Base-by-base conservation (phyloP, 2,113 vertebrate species). In the Syngnathus floridae region DNA sequence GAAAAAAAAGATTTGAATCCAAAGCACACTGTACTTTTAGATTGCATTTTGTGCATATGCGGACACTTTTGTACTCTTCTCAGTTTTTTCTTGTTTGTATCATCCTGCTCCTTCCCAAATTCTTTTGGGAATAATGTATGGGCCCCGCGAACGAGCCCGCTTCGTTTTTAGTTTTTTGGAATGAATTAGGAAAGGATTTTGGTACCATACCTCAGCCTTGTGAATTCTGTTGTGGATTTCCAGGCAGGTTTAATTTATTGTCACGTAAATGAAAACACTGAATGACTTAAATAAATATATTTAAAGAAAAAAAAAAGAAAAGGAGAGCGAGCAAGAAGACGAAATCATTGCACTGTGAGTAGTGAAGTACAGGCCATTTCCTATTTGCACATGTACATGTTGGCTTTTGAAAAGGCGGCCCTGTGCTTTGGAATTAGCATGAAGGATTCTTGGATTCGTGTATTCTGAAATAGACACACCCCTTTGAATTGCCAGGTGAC, bases 321-420 rank as follows among this genome's bases (percentile, higher is more conserved):
- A 0, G 11, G 16, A 45, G n/a, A 26, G 6, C 31, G 45, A 48
- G 46, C 12, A 62, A 63, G 43, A 48, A 48, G n/a, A 51, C 5
- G 7, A 51, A 64, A 52, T 94, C 93, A 88, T 95, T 97, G 96
- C 95, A 98, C 95, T 98, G 95, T 99, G 96, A 97, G 93, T 93
- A 93, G 93, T 93, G 87, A 91, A 86, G 93, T 95, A 93, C 94
- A 93, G 94, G 94, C 91, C 91, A 89, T 91, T 94, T 92, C 81
- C 93, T 92, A 90, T 98, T 98, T 96, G 96, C 95, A 98, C 95
- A 97, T 94, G 91, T 93, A 92, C 90, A 93, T 92, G 88, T 94
- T 92, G 93, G 94, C 93, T 94, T 91, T 95, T 92, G 92, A 89
- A 89, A 37, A 80, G 93, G 90, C 88, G 91, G 40, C 93, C 92